A percentile compares a stretch with the other conserved stretches of the same genome.
Conservation (phyloP, 2,113 vertebrate genomes). For the Sialia sialis region DNA sequence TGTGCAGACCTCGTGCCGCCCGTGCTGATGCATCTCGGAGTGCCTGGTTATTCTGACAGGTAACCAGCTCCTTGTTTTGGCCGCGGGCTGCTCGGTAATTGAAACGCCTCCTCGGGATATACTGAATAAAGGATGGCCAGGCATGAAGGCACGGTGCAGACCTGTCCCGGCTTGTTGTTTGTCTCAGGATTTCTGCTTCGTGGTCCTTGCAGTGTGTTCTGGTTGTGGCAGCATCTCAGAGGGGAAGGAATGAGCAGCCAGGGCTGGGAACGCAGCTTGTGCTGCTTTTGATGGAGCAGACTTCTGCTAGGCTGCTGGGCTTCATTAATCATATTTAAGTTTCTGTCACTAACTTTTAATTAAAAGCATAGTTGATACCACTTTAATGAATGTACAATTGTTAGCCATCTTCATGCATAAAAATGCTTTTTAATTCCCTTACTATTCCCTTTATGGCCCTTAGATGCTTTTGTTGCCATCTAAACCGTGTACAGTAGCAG, state of each 20-base stretch:
- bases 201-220: neutral
- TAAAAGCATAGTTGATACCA: constrained; percentile 51
- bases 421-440: constrained; percentile 59
- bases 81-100: neutral
- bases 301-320: neutral
- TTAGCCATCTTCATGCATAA: constrained; percentile 47
- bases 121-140: neutral
- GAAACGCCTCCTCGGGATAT: neutral
- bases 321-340: constrained; percentile 52
- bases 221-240: neutral
- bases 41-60: neutral
- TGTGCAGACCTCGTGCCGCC: neutral
- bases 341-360: constrained; percentile 66
- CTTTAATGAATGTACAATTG: constrained; percentile 48
- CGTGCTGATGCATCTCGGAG: neutral
- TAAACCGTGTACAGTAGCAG: constrained; percentile 44
- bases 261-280: neutral
- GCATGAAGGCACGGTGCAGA: neutral
- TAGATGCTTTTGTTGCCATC: constrained; percentile 52
- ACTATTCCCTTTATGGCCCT: constrained; percentile 64
- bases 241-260: neutral
- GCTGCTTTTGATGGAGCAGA: neutral
- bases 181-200: neutral
- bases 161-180: neutral
- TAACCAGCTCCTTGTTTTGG: neutral